These are phyloP conservation scores for Diorhabda sublineata DNA, from an alignment of 1,140 invertebrate genomes.

Conservation along the genomic window DNA sequence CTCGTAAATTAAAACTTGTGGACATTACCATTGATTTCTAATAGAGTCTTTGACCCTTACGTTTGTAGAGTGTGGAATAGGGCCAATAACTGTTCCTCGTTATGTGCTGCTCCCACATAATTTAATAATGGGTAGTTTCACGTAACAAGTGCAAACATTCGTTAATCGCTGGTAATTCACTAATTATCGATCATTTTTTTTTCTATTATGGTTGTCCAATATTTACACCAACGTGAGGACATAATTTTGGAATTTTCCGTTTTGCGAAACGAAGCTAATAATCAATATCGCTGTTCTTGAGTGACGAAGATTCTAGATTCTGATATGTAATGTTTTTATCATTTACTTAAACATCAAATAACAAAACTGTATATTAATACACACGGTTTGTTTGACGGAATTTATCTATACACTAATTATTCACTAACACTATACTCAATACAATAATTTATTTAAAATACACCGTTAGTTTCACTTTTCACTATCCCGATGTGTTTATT, in stretches of 20 bases:
- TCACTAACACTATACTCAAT: no score
- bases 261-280: background rate
- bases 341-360: no score
- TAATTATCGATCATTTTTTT: conserved; percentile 43
- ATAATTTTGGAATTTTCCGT: conserved; percentile 10
- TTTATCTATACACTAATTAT: no score
- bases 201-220: conserved; percentile 12
- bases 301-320: no score
- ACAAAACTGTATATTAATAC: no score
- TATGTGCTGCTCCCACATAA: conserved; percentile 39
- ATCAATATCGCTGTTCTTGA: no score
- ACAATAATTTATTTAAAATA: no score
- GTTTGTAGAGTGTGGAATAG: background rate
- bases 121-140: conserved; percentile 44
- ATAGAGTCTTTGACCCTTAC: background rate
- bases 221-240: conserved; percentile 15
- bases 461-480: no score
- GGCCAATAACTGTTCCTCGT: background rate
- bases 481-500: no score
- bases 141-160: conserved; percentile 45
- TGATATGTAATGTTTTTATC: no score
- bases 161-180: conserved; percentile 43
- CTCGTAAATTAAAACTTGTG: no score
- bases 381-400: no score
- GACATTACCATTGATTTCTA: background rate